A percentile compares a stretch with the other conserved stretches of the same genome.
Conservation (phyloP, 2,113 vertebrate species). For the Choloepus hoffmanni region DNA sequence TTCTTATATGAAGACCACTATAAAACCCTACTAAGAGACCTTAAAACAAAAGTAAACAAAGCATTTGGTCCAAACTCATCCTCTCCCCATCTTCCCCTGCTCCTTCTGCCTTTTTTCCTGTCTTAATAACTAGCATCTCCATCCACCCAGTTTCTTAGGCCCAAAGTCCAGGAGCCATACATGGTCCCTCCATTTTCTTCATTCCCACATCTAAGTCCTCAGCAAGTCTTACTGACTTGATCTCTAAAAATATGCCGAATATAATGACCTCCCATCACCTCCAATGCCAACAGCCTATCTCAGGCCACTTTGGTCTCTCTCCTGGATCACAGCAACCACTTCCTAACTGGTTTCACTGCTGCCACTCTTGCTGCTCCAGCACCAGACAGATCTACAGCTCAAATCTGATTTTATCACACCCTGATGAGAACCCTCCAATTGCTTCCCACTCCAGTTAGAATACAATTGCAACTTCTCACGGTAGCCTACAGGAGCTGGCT, state of each 20-base stretch:
- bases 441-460: background rate
- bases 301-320: background rate
- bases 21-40: background rate
- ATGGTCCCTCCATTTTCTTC: background rate
- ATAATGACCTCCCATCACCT: background rate
- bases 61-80: background rate
- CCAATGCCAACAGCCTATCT: background rate
- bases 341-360: background rate
- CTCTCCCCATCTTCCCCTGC: background rate
- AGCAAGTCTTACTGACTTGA: background rate
- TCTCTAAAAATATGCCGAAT: background rate
- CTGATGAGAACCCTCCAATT: accelerated
- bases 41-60: background rate
- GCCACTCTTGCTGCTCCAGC: background rate
- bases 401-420: background rate
- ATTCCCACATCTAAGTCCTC: background rate
- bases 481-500: background rate
- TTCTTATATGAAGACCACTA: background rate
- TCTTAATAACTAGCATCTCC: background rate
- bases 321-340: background rate
- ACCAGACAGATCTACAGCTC: background rate
- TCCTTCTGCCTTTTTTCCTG: background rate
- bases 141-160: background rate
- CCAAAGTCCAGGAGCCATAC: background rate
- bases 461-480: background rate